Evolutionary conservation across 2,888 invertebrate species (phyloP), one percentile per base, ranked within the genome.

Genomic region (Mantis religiosa): DNA sequence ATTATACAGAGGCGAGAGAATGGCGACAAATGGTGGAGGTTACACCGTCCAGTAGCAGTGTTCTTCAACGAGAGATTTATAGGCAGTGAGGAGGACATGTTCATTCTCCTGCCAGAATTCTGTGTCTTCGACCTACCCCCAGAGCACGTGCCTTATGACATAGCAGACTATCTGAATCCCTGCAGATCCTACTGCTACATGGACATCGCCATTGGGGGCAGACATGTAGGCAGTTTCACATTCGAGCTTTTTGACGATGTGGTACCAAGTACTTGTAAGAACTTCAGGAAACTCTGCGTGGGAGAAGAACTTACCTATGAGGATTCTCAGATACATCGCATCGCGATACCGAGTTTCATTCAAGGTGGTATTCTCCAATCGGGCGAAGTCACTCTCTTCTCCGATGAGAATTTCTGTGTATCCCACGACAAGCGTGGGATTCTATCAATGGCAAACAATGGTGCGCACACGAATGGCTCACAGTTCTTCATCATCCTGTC

Each of bases 361-460:
- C 97, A 97, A 92, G 95, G 95, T 89, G 96, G 96, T 54, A 93
- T 94, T 94, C 91, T 27, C 7, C 83, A 91, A 90, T 89, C 88
- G 7, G 54, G 15, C 15, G 71, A 94, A 90, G 92, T 92, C 82
- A 91, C 90, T 7, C 92, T 92, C 0, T 92, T 95, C 91, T 92
- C 93, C 25, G 96, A 96, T 92, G 97, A 97, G 92, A 96, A 95
- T 91, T 97, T 96, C 92, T 94, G 94, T 25, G 93, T 97, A 34
- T 94, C 94, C 1, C 96, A 96, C 91, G 94, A 96, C 91, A 93
- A 94, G 91, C 93, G 96, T 89, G 97, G 97, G 0, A 94, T 96
- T 20, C 92, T 97, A n/a, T 95, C 96, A 28, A 96, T 96, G 95
- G 96, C 96, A 88, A 96, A 96, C 92, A 94, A 94, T 92, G 96